Base-by-base conservation (phyloP, 2,113 vertebrate species). In the Seriola quinqueradiata region DNA sequence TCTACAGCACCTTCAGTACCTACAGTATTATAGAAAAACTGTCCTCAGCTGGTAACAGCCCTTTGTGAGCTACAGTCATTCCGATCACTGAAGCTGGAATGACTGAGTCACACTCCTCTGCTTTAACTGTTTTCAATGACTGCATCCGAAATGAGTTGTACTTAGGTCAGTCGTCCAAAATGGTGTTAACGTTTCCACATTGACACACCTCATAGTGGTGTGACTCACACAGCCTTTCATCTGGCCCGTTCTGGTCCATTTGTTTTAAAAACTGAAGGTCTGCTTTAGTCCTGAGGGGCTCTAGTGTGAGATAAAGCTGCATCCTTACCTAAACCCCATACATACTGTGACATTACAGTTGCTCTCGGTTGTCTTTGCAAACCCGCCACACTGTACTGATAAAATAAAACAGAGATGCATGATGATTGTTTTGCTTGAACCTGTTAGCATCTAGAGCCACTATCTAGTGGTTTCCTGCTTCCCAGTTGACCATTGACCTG, bases 141-240 rank as follows among this genome's bases (percentile, higher is more conserved):
- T 40, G 25, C n/a, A 57, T 12, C 21, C 1, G 0, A 63, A 73
- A 73, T 52, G 40, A 70, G 14, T 17, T 36, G 46, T 42, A 32
- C 59, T 38, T 5, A 21, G 36, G 66, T 82, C 84, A 71, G 25
- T 66, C 59, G 17, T 67, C 55, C 28, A 34, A 82, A 79, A 23
- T 55, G 23, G 65, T 74, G 57, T 81, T 52, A 83, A 17, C 52
- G 5, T n/a, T 74, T 75, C 23, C 8, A 67, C 46, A 19, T 38
- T 10, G 36, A 72, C 79, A 4, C 36, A 7, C 61, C 69, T 79
- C 1, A 9, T n/a, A 19, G 64, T 52, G 17, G 44, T 25, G 38
- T 63, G 23, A 80, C 68, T 84, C 68, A 65, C 70, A 14, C 17
- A 2, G 48, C 57, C 46, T 10, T 17, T 46, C 42, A 40, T 54